Evolutionary conservation across 2,888 invertebrate genomes (phyloP).

Genomic region (Polydrusus cervinus): DNA sequence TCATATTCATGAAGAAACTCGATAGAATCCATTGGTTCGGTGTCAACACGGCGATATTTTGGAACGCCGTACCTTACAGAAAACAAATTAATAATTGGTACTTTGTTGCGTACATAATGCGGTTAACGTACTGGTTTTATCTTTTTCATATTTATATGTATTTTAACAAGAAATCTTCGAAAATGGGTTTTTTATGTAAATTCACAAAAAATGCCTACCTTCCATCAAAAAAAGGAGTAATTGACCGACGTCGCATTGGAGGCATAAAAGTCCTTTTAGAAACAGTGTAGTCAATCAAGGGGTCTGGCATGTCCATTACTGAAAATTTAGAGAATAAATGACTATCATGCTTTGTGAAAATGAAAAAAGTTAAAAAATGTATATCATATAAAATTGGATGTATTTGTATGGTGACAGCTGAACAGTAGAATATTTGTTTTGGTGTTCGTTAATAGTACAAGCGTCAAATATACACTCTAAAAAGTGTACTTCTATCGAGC

Average conservation of each 20-base stretch:
- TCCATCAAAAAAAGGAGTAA: slow-evolving; percentile 56
- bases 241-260: slow-evolving; percentile 67
- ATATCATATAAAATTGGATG: no score
- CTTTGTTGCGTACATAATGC: no score
- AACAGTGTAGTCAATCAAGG: slow-evolving; percentile 64
- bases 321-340: slow-evolving; percentile 30
- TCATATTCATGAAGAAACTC: slow-evolving; percentile 62
- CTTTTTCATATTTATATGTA: no score
- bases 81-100: background rate
- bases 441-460: no score
- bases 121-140: no score
- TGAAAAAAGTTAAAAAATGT: no score
- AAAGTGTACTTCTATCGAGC: no score
- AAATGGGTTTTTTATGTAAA: no score
- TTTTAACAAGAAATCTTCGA: no score
- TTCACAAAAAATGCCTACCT: slow-evolving; percentile 28
- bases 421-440: no score
- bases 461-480: no score
- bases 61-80: slow-evolving; percentile 48
- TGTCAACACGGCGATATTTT: slow-evolving; percentile 42
- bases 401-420: no score
- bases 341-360: background rate
- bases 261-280: slow-evolving; percentile 68
- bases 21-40: slow-evolving; percentile 64
- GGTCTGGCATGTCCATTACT: slow-evolving; percentile 68